Evolutionary conservation across 2,888 invertebrate species (phyloP), one percentile per base, ranked within the genome.

Genomic region (Drosophila borborema): DNA sequence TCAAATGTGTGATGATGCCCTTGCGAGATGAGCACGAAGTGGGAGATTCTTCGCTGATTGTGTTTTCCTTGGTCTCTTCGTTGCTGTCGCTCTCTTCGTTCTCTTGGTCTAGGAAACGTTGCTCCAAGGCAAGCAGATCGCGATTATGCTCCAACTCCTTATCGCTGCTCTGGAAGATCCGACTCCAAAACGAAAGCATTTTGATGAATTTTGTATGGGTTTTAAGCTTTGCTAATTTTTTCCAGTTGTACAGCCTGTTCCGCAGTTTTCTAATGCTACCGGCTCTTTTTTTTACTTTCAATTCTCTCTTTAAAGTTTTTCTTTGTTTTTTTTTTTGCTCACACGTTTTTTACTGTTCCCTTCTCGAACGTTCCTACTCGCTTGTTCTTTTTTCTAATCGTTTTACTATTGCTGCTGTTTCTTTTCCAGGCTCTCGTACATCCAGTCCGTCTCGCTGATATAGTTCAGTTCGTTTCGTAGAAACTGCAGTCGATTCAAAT

Each of bases 381-480:
- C 38, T 54, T 31, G 10, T 38, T 38, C 23, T 23, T 7, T 31
- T 3, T 4, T 28, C 28, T 12, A 28, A 7, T 41, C 2, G n/a
- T 28, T 28, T 28, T 7, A 23, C 51, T 90, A 90, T 48, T 84
- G 84, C 45, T 80, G 73, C 7, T 78, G 75, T 43, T 90, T 92
- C 63, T 95, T 96, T 75, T 96, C 96, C 82, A 95, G 94, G 46
- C 95, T 93, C 60, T 96, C 95, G 93, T 96, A 97, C 92, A 96
- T 95, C 97, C 97, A 97, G 90, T 96, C 96, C 0, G 97, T 97
- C 62, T 95, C 95, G 91, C 96, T 96, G n/a, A 97, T 93, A 90
- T 95, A 96, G 80, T 96, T 96, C 64, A 97, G 93, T 92, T 97
- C 96, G 91, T 96, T 96, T 68, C 97, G 94, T 45, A 97, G 92